A percentile compares a stretch with the other conserved stretches of the same genome.
Evolutionary conservation across 2,797 vertebrate genomes (phyloP).

Genomic region (Scolopax rusticola): DNA sequence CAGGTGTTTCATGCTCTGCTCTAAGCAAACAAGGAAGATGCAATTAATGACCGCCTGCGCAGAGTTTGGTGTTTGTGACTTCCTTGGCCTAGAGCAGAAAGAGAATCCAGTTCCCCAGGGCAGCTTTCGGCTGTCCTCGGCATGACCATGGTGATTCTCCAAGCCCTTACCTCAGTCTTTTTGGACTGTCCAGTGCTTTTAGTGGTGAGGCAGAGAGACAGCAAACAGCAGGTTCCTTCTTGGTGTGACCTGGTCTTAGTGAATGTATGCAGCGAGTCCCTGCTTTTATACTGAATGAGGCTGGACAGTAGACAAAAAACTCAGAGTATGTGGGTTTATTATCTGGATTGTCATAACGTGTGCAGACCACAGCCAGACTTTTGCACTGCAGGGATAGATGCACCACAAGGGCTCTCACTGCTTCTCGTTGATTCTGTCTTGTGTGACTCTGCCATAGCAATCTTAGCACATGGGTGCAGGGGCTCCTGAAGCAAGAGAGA

Average conservation of each 20-base stretch:
- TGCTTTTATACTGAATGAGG: background rate
- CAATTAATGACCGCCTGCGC: constrained; percentile 11
- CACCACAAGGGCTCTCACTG: background rate
- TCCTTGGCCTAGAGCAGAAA: background rate
- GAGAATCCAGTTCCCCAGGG: background rate
- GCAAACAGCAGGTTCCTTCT: background rate
- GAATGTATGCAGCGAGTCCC: background rate
- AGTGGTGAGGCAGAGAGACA: background rate
- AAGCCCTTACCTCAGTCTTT: background rate
- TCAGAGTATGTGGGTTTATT: background rate
- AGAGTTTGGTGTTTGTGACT: background rate
- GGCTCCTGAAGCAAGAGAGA: background rate
- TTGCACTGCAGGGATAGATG: no score
- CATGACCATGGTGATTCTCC: background rate
- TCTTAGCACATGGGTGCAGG: background rate
- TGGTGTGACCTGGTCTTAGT: background rate
- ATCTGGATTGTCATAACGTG: fast-evolving
- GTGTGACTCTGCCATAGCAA: background rate
- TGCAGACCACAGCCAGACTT: fast-evolving
- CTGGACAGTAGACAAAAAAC: background rate
- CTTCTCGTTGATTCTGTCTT: background rate
- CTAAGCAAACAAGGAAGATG: background rate
- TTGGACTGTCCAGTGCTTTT: background rate
- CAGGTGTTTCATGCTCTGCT: background rate
- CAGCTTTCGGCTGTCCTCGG: background rate